These are phyloP conservation scores for Caloenas nicobarica DNA, from an alignment of 2,113 vertebrate species.

Conservation along the genomic window DNA sequence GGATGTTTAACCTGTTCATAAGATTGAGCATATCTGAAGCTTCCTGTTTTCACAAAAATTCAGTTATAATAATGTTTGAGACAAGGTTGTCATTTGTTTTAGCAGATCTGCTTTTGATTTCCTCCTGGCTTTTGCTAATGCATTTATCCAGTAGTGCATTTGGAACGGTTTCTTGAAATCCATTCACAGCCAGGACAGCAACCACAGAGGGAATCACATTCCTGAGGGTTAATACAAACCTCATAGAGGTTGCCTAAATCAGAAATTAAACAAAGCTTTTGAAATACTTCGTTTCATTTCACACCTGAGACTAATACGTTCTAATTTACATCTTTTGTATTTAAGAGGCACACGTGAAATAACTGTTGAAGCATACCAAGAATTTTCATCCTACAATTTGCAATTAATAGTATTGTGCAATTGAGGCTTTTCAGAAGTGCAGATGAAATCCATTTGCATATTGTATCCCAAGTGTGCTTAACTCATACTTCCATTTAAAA, in stretches of 20 bases:
- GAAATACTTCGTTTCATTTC: constrained; percentile 58
- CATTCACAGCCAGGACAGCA: constrained; percentile 7
- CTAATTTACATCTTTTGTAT: constrained; percentile 35
- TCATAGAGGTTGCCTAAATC: neutral
- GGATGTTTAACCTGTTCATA: constrained; percentile 10
- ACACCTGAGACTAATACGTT: constrained; percentile 44
- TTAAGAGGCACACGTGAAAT: constrained; percentile 54
- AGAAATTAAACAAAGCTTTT: constrained; percentile 52
- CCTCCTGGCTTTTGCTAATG: constrained; percentile 23
- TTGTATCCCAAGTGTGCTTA: constrained; percentile 55
- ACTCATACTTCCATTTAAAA: constrained; percentile 47
- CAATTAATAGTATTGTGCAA: constrained; percentile 49
- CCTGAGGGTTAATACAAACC: neutral
- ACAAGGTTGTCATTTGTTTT: neutral
- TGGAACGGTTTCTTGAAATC: constrained; percentile 12
- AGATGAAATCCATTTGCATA: constrained; percentile 61
- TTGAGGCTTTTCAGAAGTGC: constrained; percentile 42
- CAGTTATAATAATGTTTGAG: neutral
- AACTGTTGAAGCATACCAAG: constrained; percentile 44
- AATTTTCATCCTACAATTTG: constrained; percentile 47
- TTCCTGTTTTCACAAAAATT: constrained; percentile 53
- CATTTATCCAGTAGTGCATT: neutral
- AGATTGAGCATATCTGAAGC: constrained; percentile 28
- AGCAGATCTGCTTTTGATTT: constrained; percentile 50
- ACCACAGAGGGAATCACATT: neutral